phyloP scores from a whole-genome alignment of 2,113 vertebrate species.

The Empidonax traillii region DNA sequence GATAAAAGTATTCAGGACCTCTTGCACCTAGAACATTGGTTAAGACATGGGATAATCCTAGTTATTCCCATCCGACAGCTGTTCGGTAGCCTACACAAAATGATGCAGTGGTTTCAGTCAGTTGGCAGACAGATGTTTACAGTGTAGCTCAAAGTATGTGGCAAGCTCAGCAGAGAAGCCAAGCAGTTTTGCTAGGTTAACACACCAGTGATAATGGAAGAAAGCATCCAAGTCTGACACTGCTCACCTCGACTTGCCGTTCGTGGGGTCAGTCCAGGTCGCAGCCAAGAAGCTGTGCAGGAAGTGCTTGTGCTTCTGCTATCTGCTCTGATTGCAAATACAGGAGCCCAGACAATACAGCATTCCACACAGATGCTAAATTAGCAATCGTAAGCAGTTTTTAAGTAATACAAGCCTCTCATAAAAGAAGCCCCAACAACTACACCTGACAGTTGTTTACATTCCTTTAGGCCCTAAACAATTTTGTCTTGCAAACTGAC shows the following conservation, averaged over 20 bases:
- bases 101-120: neutral
- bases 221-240: neutral
- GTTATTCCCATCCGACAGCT: neutral
- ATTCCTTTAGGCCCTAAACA: neutral
- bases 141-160: neutral
- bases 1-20: neutral
- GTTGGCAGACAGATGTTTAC: slow-evolving; percentile 30
- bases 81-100: slow-evolving; percentile 10
- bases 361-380: neutral
- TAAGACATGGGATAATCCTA: neutral
- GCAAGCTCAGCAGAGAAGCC: neutral
- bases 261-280: neutral
- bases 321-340: slow-evolving; percentile 7
- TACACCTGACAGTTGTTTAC: neutral
- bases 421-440: neutral
- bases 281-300: neutral
- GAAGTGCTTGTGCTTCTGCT: neutral
- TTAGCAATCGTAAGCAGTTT: neutral
- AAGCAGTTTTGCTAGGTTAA: slow-evolving; percentile 16
- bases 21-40: neutral
- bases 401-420: neutral
- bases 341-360: slow-evolving; percentile 1
- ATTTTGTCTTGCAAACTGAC: neutral
- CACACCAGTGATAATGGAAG: neutral
- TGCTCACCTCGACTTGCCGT: neutral